phyloP scores from a whole-genome alignment of 2,113 vertebrate genomes.

The Pterocles burchelli region DNA sequence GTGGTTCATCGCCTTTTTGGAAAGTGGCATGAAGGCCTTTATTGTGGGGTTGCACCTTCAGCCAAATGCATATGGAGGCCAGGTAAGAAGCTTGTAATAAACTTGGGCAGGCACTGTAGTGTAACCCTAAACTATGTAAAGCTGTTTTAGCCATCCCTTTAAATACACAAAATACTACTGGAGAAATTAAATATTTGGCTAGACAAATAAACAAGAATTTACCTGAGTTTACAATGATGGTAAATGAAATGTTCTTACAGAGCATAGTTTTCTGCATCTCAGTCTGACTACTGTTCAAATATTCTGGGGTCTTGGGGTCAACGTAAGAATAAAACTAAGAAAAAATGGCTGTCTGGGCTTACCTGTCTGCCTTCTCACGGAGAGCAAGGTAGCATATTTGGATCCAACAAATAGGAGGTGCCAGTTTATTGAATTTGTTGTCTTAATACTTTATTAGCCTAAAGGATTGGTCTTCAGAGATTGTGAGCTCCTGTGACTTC shows the following conservation, averaged over 20 bases:
- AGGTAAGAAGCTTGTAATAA: conserved; percentile 74
- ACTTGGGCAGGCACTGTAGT: not conserved
- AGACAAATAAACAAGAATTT: not conserved
- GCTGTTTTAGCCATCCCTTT: not conserved
- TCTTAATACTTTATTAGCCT: not conserved
- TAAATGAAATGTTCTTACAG: not conserved
- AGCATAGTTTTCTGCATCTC: not conserved
- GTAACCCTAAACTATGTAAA: not conserved
- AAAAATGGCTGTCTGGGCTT: not conserved
- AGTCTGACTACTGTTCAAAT: not conserved
- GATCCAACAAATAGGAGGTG: not conserved
- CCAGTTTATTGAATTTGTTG: not conserved
- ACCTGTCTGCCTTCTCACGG: not conserved
- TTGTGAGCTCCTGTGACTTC: not conserved
- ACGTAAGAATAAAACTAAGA: not conserved
- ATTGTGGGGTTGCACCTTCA: conserved; percentile 93
- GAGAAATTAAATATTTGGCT: not conserved
- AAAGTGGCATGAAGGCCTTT: conserved; percentile 98
- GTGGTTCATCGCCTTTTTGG: conserved; percentile 95
- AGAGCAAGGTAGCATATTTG: not conserved
- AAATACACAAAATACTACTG: not conserved
- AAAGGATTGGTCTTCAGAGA: not conserved
- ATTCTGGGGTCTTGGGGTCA: not conserved
- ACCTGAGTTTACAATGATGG: not conserved
- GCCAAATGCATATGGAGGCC: conserved; percentile 98